These are phyloP conservation scores for Arbacia lixula DNA, from an alignment of 53 echinoderm and acorn worm genomes.

Conservation along the genomic window DNA sequence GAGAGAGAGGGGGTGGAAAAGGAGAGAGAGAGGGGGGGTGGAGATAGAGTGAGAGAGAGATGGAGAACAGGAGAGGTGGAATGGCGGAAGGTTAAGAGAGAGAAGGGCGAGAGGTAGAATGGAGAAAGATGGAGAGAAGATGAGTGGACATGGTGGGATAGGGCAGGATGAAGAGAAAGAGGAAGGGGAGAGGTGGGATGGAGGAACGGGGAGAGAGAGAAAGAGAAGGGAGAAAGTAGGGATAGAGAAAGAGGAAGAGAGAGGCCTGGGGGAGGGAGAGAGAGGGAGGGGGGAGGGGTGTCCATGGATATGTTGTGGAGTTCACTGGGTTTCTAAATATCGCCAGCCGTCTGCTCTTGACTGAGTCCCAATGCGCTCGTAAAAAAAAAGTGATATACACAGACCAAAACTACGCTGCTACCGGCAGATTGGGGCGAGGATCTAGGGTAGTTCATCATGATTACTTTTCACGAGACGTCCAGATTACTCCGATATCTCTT, in stretches of 20 bases:
- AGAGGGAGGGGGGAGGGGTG: not conserved
- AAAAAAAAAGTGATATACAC: too few species aligned
- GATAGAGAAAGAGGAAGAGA: not conserved
- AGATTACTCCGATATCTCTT: too few species aligned
- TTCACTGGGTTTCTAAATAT: conserved; percentile 36
- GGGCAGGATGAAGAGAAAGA: not conserved
- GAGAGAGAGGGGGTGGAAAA: not conserved
- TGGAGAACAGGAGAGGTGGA: not conserved
- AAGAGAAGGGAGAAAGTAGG: not conserved
- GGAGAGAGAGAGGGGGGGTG: not conserved
- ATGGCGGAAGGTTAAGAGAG: not conserved
- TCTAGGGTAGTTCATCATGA: too few species aligned
- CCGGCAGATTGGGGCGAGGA: too few species aligned
- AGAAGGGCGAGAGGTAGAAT: not conserved
- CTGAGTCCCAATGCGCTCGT: too few species aligned
- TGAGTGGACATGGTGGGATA: not conserved
- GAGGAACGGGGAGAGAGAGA: not conserved
- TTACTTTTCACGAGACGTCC: too few species aligned
- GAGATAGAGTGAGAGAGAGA: not conserved
- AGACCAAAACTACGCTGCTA: too few species aligned
- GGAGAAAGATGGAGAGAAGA: not conserved
- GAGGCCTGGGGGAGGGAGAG: not conserved
- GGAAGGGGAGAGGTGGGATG: too few species aligned
- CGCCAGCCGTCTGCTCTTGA: too few species aligned
- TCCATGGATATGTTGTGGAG: not conserved